phyloP scores from a whole-genome alignment of 2,888 invertebrate genomes.

The Lepidonotus clava region DNA sequence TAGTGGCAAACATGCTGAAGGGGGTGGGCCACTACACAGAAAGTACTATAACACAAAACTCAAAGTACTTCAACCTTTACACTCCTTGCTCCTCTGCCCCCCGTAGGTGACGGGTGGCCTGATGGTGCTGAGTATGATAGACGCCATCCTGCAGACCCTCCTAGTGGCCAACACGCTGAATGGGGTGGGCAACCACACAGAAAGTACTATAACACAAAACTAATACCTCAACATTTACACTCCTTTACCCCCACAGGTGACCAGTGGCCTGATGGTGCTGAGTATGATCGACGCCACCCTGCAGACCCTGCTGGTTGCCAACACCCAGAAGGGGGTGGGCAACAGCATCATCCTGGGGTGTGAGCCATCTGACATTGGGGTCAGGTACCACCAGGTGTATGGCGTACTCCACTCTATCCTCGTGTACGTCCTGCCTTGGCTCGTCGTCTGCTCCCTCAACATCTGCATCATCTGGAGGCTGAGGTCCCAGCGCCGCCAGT shows the following conservation, averaged over 20 bases:
- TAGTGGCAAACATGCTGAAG: neutral
- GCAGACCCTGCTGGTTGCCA: neutral
- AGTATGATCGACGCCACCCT: neutral
- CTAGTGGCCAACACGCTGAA: neutral
- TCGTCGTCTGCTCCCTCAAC: constrained; percentile 24
- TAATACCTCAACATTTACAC: no score
- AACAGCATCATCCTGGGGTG: neutral
- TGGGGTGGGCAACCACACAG: no score
- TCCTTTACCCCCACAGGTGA: no score
- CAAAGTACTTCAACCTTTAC: no score
- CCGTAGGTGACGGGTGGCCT: no score
- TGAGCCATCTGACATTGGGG: neutral
- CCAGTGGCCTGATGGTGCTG: no score
- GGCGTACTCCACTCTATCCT: neutral
- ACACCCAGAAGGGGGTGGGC: no score
- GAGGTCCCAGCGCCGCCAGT: neutral
- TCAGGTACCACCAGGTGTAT: neutral
- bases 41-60: no score
- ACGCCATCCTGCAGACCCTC: neutral
- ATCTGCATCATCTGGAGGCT: neutral
- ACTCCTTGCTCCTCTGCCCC: no score
- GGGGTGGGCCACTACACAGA: no score
- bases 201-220: no score
- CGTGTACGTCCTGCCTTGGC: constrained; percentile 12
- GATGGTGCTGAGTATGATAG: no score